Percentiles rank a stretch among this genome's conserved stretches.
phyloP scores from a whole-genome alignment of 2,888 invertebrate genomes.

The Polyommatus iphigenia region DNA sequence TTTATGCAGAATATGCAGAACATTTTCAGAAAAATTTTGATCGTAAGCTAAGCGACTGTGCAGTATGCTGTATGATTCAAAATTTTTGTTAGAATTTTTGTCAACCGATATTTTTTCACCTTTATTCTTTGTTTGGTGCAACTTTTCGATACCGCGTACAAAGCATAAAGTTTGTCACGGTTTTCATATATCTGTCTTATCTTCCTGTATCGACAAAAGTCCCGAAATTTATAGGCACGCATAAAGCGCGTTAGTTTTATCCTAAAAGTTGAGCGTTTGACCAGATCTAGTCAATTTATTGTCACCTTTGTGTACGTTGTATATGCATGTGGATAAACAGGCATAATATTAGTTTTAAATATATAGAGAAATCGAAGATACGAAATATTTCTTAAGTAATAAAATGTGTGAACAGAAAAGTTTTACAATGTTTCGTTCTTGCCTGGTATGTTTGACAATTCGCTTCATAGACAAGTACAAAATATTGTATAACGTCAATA shows the following conservation, averaged over 20 bases:
- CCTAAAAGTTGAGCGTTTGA: neutral
- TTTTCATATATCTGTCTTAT: conserved; percentile 16
- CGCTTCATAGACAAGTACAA: too few species aligned
- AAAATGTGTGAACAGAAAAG: too few species aligned
- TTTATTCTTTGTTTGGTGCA: neutral
- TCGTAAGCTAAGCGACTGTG: neutral
- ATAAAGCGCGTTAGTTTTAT: neutral
- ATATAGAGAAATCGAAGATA: too few species aligned
- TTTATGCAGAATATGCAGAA: too few species aligned
- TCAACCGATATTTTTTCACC: neutral
- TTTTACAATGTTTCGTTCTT: too few species aligned
- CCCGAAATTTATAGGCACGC: neutral
- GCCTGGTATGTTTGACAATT: too few species aligned
- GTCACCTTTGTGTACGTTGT: neutral
- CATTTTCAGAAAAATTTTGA: neutral
- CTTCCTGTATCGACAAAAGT: neutral
- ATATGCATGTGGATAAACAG: too few species aligned
- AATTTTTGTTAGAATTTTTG: neutral
- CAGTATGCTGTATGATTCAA: neutral
- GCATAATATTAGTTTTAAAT: too few species aligned
- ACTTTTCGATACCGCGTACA: neutral
- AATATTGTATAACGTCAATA: neutral
- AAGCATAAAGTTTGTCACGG: neutral
- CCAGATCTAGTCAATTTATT: neutral
- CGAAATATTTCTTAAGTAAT: too few species aligned